Evolutionary conservation across 2,888 invertebrate species (phyloP).

Genomic region (Urechis unicinctus): DNA sequence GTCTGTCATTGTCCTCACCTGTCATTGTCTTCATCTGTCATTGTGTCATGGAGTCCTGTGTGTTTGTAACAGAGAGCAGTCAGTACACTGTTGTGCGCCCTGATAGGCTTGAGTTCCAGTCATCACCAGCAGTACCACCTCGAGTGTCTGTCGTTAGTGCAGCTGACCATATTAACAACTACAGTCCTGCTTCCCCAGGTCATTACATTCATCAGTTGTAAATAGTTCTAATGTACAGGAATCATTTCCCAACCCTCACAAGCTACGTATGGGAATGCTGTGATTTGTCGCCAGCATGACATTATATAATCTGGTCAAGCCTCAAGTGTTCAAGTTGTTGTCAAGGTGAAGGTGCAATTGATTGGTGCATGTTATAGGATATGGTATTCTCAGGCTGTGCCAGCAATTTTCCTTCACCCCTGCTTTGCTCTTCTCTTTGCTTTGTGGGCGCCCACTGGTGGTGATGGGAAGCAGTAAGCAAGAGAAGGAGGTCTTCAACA

Average conservation of each 20-base stretch:
- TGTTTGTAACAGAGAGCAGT: too few species aligned
- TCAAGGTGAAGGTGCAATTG: neutral
- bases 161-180: slow-evolving; percentile 19
- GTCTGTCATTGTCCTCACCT: too few species aligned
- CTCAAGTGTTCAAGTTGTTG: too few species aligned
- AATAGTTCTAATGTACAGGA: too few species aligned
- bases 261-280: too few species aligned
- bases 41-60: too few species aligned
- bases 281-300: too few species aligned
- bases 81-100: neutral
- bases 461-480: slow-evolving; percentile 27
- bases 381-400: slow-evolving; percentile 28
- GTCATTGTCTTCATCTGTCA: too few species aligned
- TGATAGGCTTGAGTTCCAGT: neutral
- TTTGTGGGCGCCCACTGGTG: slow-evolving; percentile 39
- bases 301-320: too few species aligned
- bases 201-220: slow-evolving; percentile 12
- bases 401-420: slow-evolving; percentile 27
- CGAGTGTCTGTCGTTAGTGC: slow-evolving; percentile 21
- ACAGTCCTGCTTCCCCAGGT: slow-evolving; percentile 11
- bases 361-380: slow-evolving; percentile 22
- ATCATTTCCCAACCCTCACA: too few species aligned
- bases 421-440: slow-evolving; percentile 35
- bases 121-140: slow-evolving; percentile 16
- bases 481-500: slow-evolving; percentile 29